phyloP scores from a whole-genome alignment of 2,888 invertebrate genomes.

The Drosophila sordidapex region DNA sequence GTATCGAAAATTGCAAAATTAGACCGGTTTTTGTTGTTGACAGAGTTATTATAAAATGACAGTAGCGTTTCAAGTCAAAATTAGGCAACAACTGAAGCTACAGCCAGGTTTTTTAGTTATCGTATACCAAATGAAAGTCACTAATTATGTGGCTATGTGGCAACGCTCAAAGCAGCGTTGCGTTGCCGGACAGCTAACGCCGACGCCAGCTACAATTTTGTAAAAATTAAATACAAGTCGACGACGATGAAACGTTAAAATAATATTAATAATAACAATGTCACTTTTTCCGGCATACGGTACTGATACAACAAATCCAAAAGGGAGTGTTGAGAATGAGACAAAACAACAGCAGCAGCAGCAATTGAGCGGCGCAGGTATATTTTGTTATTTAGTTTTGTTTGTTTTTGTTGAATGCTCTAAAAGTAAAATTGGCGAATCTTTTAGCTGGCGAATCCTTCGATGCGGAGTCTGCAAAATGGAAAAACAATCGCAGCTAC shows the following conservation, averaged over 20 bases:
- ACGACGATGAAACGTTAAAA: background rate
- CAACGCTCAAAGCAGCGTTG: background rate
- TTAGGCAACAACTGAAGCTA: background rate
- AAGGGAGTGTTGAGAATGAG: background rate
- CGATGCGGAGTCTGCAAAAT: background rate
- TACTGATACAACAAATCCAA: background rate
- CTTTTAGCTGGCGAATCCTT: background rate
- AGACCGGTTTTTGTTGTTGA: background rate
- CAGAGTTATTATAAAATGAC: background rate
- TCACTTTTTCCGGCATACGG: constrained; percentile 58
- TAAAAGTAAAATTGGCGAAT: background rate
- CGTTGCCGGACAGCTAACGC: background rate
- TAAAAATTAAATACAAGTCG: background rate
- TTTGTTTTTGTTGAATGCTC: background rate
- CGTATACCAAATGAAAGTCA: background rate
- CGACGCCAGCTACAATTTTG: background rate
- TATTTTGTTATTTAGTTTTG: background rate
- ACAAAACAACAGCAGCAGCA: background rate
- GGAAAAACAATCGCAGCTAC: constrained; percentile 36
- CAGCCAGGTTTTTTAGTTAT: background rate
- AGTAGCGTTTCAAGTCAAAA: background rate
- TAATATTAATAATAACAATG: constrained; percentile 26
- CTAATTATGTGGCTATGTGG: background rate
- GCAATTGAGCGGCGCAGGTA: constrained; percentile 6
- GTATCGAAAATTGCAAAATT: background rate